Base-by-base conservation (phyloP, 2,797 vertebrate genomes). In the Chloroceryle amazona region DNA sequence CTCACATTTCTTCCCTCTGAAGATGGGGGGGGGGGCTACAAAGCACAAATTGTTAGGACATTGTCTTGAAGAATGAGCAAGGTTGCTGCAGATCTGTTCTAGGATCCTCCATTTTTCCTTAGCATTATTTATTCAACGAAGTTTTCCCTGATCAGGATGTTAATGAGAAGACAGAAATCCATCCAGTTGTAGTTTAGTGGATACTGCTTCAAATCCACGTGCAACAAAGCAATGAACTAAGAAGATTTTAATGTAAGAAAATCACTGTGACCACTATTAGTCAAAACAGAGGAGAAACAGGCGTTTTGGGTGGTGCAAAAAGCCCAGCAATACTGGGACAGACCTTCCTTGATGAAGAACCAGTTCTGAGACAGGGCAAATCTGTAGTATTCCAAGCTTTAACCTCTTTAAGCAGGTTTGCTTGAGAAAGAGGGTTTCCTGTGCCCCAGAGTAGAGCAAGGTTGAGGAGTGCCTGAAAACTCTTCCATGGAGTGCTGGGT, bases 11-110 rank as follows among this genome's bases (percentile, higher is more conserved):
- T 58, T 55, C 70, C 44, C 57, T 55, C 28, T 57, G 51, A 19
- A 74, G 73, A 31, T 0, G 0, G 7, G 26, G 26, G 21, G 46
- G 2, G 14, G 17, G 33, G 29, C 8, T 5, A 41, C 41, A 5
- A 78, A 41, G 9, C 15, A 31, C 29, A 13, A 23, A 22, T 37
- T 58, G 11, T 42, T 33, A 19, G 7, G 39, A 17, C 1, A 2
- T 2, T 13, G 39, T 4, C 28, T 52, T 75, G 41, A 63, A 58
- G 35, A 54, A 55, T 1, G 10, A 71, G 15, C 6, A 13, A 20
- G 28, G 20, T 49, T 83, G 33, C 29, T 75, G 2, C 6, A 12
- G 25, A 4, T 39, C 21, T 73, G 3, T 37, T 78, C 5, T 44
- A 9, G 15, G 54, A 1, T 55, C 22, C 26, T 10, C 10, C 0